Evolutionary conservation across 2,888 invertebrate genomes (phyloP), one percentile per base, ranked within the genome.

Genomic region (Xanthorhoe designata): DNA sequence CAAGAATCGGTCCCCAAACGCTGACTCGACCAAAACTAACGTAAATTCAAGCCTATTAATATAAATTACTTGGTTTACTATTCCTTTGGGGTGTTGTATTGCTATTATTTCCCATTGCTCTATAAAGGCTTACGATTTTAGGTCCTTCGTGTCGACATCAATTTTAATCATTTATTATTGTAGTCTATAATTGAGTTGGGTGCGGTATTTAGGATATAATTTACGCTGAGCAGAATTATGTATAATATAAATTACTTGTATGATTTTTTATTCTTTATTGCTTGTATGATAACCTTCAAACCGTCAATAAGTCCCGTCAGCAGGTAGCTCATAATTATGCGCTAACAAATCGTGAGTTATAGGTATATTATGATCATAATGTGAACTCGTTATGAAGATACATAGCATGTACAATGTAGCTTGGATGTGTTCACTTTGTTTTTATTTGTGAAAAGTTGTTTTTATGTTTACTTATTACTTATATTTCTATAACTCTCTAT

Each of bases 11-110:
- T 90, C 91, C 90, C 91, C 75, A 75, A 85, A 79, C 86, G 81
- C 77, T 83, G 80, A 85, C 85, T 85, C 76, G 78, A 82, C 80
- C 86, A 85, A 87, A 91, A 91, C 90, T 89, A 89, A 83, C 85
- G 83, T 84, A 84, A 88, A 89, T 90, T 87, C 80, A 70, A 72
- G 78, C 78, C 89, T 89, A 91, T 92, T 91, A 90, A 90, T 92
- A 90, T 90, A 89, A 90, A 92, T 92, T 90, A 91, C 87, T 83
- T 84, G 84, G 85, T 90, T 92, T 90, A 92, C 85, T 86, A 85
- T 88, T 84, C 89, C 89, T 83, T 84, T 75, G 86, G 87, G 90
- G 82, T 82, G 84, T 84, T 85, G 83, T 84, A 87, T 89, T 84
- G 83, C 83, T 81, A 83, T 88, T 87, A 86, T 87, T 87, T 86